These are phyloP conservation scores for Meliscaeva auricollis DNA, from an alignment of 2,888 invertebrate genomes.

Conservation along the genomic window DNA sequence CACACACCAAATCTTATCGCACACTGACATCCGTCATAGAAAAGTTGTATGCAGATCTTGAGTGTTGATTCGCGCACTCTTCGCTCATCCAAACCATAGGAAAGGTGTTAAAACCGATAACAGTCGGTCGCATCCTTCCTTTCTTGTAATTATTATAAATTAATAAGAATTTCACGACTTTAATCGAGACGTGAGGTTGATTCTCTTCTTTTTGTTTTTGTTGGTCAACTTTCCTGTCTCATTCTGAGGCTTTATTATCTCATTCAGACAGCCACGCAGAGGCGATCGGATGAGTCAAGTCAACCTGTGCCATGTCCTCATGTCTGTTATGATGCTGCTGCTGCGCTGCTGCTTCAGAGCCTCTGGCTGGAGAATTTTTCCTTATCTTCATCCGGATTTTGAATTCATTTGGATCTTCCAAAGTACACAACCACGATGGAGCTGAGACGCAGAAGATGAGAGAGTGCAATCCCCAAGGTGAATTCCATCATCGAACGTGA, in stretches of 20 bases:
- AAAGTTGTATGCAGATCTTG: constrained; percentile 57
- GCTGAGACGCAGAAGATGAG: constrained; percentile 4
- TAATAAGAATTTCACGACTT: constrained; percentile 68
- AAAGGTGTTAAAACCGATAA: constrained; percentile 71
- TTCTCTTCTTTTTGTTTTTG: constrained; percentile 2
- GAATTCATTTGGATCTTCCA: constrained; percentile 66
- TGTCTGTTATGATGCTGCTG: constrained; percentile 7
- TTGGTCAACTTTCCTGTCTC: constrained; percentile 6
- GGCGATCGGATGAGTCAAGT: constrained; percentile 51
- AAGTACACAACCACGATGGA: neutral
- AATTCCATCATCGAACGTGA: constrained; percentile 76
- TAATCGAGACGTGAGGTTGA: constrained; percentile 38
- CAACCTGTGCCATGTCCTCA: constrained; percentile 31
- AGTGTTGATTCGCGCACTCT: constrained; percentile 31
- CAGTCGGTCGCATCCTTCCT: constrained; percentile 17
- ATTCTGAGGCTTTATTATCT: constrained; percentile 52
- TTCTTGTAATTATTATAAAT: constrained; percentile 62
- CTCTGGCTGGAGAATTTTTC: constrained; percentile 52
- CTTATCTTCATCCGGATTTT: constrained; percentile 75
- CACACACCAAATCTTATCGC: constrained; percentile 53
- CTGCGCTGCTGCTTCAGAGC: constrained; percentile 29
- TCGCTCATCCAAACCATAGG: constrained; percentile 9
- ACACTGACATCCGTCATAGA: constrained; percentile 67
- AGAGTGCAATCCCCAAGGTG: constrained; percentile 59
- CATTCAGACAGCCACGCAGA: constrained; percentile 44